Base-by-base conservation (phyloP, 1,140 invertebrate genomes). In the Drosophila punjabiensis region DNA sequence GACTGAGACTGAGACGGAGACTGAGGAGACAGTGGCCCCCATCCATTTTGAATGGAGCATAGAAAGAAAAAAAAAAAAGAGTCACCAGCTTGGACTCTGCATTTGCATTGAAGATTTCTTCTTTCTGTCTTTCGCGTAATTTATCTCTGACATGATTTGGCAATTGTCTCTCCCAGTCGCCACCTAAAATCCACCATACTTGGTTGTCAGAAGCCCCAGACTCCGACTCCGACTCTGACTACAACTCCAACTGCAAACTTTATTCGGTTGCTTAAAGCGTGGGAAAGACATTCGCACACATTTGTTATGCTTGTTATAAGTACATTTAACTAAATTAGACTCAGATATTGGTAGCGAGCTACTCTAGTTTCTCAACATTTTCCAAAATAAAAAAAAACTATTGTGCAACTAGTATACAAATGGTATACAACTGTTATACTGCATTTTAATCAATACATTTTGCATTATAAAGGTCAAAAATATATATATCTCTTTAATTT, bases 111-210 rank as follows among this genome's bases (percentile, higher is more conserved):
- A 48, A 74, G 37, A 62, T 65, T 74, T 58, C 55, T 50, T 20
- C 58, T 69, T 63, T 70, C 18, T 70, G 56, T 64, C 39, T 87
- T 86, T 79, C 70, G 83, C 67, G 60, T 83, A 80, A 76, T 87
- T 86, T 86, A 66, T 82, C 56, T 77, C 62, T 59, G 81, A 83
- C 81, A 83, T 76, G 69, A 83, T 83, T 83, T 70, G 61, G 69
- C 81, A 59, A 50, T 43, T 61, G 60, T 76, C 61, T 62, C 45
- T 66, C 9, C n/a, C 10, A 59, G 30, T 39, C 33, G 14, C 55
- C 35, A 33, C 35, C 52, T 70, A 52, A 68, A 62, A 68, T 76
- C 53, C 52, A 41, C 20, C 50, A 39, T 35, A 37, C 47, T 63
- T 52, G 24, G 62, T 80, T 59, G 81, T 79, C 69, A 76, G 67